phyloP scores from a whole-genome alignment of 2,888 invertebrate species.

The Acanthococcus lagerstroemiae region DNA sequence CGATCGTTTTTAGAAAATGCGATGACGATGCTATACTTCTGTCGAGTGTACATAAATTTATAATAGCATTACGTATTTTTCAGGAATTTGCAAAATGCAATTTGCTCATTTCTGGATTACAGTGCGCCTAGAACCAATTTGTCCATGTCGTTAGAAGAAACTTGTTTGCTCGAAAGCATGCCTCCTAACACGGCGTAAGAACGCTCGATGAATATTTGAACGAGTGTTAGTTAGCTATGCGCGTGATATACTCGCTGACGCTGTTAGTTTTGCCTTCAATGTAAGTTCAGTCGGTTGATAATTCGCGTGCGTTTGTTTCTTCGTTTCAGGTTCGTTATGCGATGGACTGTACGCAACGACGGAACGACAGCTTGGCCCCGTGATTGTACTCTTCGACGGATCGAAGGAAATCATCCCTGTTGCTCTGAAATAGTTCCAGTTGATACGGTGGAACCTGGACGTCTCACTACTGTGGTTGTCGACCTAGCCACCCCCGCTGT shows the following conservation, averaged over 20 bases:
- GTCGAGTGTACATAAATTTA: neutral
- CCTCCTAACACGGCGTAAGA: too few species aligned
- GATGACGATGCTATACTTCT: neutral
- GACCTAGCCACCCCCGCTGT: constrained; percentile 67
- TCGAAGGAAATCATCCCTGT: constrained; percentile 56
- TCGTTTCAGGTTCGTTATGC: constrained; percentile 65
- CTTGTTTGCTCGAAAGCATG: too few species aligned
- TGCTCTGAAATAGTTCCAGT: constrained; percentile 47
- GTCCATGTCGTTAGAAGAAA: constrained; percentile 64
- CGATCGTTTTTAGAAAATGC: neutral
- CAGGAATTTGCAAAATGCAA: constrained; percentile 94
- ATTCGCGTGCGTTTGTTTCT: too few species aligned
- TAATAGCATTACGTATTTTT: constrained; percentile 31
- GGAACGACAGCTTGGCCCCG: constrained; percentile 82
- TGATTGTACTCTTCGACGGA: constrained; percentile 66
- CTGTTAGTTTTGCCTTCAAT: constrained; percentile 39
- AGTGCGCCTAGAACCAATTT: constrained; percentile 63
- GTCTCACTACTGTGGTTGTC: constrained; percentile 63
- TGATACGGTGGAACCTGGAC: constrained; percentile 63
- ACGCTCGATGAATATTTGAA: too few species aligned
- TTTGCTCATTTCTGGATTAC: constrained; percentile 90
- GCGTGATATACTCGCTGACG: too few species aligned
- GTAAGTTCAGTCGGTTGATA: constrained; percentile 3
- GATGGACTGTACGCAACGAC: constrained; percentile 79
- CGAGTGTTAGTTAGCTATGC: too few species aligned